Evolutionary conservation across 2,888 invertebrate species (phyloP).

Genomic region (Lysandra bellargus): DNA sequence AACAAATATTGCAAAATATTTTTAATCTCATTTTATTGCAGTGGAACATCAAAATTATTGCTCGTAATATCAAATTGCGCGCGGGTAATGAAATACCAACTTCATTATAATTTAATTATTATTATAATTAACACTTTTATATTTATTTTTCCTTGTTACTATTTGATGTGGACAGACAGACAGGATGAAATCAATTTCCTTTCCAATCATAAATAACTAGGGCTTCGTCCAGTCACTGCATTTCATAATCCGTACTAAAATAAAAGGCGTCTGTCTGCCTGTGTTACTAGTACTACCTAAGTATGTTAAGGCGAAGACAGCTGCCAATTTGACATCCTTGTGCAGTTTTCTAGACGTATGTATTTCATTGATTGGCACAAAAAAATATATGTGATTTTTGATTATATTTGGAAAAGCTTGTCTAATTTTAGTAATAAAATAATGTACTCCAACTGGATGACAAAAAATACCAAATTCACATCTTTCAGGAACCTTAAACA

Average conservation of each 20-base stretch:
- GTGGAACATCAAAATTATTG: not conserved
- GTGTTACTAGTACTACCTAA: no score
- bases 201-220: not conserved
- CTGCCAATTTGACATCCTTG: no score
- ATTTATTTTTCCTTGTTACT: not conserved
- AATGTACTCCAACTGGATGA: no score
- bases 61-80: not conserved
- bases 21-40: not conserved
- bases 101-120: constrained; percentile 2
- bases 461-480: no score
- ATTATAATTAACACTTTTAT: not conserved
- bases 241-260: not conserved
- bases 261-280: not conserved
- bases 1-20: not conserved
- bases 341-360: no score
- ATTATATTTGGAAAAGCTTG: no score
- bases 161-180: not conserved
- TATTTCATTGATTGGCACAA: no score
- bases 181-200: constrained; percentile 4
- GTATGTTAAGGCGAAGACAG: no score
- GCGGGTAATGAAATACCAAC: not conserved
- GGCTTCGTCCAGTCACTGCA: not conserved
- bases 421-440: no score
- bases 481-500: no score
- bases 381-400: no score